Conservation (phyloP, 2,797 vertebrate genomes). For the Anguilla obscura region DNA sequence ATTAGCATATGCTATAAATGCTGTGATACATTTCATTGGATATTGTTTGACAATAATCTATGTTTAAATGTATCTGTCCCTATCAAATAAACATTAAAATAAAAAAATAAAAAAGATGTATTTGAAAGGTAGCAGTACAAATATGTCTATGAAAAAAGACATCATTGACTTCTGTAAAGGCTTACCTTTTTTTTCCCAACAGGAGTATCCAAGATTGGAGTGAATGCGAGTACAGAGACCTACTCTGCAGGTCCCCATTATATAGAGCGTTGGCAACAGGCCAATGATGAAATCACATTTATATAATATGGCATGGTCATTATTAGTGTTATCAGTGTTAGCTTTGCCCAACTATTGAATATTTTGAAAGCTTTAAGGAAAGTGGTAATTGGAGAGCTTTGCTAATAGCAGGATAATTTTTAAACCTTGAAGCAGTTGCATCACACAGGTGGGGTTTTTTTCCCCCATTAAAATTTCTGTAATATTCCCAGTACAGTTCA, state of each 20-base stretch:
- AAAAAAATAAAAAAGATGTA: not conserved
- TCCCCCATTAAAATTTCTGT: not conserved
- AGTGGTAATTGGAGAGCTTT: not conserved
- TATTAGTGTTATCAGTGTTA: not conserved
- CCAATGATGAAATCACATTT: constrained; percentile 16
- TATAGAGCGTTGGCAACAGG: constrained; percentile 37
- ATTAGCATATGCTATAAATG: no score
- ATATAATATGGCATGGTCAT: not conserved
- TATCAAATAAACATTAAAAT: no score
- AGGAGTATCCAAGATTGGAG: not conserved
- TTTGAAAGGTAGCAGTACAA: not conserved
- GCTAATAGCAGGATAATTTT: constrained; percentile 22
- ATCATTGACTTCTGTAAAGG: not conserved
- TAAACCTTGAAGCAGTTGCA: not conserved
- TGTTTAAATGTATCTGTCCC: no score
- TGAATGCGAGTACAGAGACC: not conserved
- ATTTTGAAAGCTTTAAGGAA: constrained; percentile 12
- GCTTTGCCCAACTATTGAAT: constrained; percentile 5
- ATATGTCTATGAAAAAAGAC: not conserved
- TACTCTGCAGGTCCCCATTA: constrained; percentile 31
- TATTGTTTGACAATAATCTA: no score
- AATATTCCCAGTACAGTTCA: not conserved
- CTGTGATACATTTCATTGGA: not conserved
- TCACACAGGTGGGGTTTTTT: not conserved
- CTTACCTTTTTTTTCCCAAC: constrained; percentile 23